Base-by-base conservation (phyloP, 2,888 invertebrate species). In the Caenorhabditis wallacei region DNA sequence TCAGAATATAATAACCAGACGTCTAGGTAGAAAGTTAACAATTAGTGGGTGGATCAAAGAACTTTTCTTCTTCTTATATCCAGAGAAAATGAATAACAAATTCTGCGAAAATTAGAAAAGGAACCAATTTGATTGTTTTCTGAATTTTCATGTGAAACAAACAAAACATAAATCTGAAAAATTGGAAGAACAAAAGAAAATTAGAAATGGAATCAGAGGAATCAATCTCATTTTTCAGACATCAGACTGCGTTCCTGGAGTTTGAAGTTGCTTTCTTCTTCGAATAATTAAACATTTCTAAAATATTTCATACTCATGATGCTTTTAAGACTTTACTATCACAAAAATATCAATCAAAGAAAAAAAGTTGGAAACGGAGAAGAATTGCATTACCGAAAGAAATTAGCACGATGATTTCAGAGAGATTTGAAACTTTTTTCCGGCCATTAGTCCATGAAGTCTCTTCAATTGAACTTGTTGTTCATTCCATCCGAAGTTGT, bases 101-200 rank as follows among this genome's bases (percentile, higher is more conserved):
- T 72, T 72, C 72, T 54, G 72, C 26, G 72, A 72, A 72, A 72
- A 72, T 72, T 61, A 18, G 24, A 51, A 48, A 59, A 51, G 35
- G 68, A 54, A 53, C 24, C 18, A 22, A n/a, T 11, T n/a, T 64
- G 20, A 20, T 64, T 63, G 24, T 46, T 74, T 37, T 35, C 8
- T 20, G 7, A 22, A 56, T 48, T 48, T 18, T 48, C 30, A 22
- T 64, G 64, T n/a, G 48, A 64, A 74, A 64, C 22, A 22, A 35
- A 48, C 46, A 56, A 30, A 46, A 59, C 30, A 20, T 40, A 59
- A 59, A 56, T 24, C 22, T 22, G 13, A 54, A 24, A 24, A 24
- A 30, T 5, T 24, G 8, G 26, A 54, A 54, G 13, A 8, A 30
- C 53, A 26, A 3, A 24, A 54, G 22, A 5, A 13, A 24, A 54